Evolutionary conservation across 2,113 vertebrate species (phyloP), one percentile per base, ranked within the genome.

Genomic region (Piprites chloris): DNA sequence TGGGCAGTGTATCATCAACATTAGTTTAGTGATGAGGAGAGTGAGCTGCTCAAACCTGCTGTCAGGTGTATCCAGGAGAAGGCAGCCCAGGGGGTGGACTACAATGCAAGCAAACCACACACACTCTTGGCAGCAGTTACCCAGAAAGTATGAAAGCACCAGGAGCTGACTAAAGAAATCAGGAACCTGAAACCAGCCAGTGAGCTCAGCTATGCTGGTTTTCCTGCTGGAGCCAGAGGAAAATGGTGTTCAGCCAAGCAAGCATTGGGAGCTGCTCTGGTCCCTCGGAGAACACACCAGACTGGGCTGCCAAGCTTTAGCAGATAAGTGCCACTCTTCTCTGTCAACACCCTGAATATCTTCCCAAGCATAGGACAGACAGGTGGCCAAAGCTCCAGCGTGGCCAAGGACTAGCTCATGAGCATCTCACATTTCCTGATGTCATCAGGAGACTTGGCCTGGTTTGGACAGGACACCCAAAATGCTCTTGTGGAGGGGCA

Each of bases 81-180:
- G 46, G 26, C 3, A 1, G 86, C 46, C 49, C 37, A 2, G 2
- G n/a, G 33, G 47, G 24, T 61, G 62, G 41, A 56, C 5, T 16
- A 44, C 6, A 46, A 26, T 3, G 24, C 39, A 61, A 73, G 58
- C 37, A 69, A 86, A 90, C 37, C 42, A 50, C 8, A 30, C 4
- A 27, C 32, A 9, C 50, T 53, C 75, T 50, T 73, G 88, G 92
- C 92, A 83, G 75, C 46, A 33, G 78, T 9, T 62, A 21, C 46
- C 73, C 59, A 35, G 79, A 24, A 80, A 49, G 35, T 4, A 23
- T 17, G 42, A 88, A 61, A 67, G 88, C 55, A 46, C 7, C 47
- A 67, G 72, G 67, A 80, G 90, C 63, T 83, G 79, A 86, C 75
- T 77, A 71, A 90, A 95, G 83, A 95, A 74, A 86, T 15, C 27